These are phyloP conservation scores for Amblyraja radiata DNA, from an alignment of 2,797 vertebrate genomes.

Conservation along the genomic window DNA sequence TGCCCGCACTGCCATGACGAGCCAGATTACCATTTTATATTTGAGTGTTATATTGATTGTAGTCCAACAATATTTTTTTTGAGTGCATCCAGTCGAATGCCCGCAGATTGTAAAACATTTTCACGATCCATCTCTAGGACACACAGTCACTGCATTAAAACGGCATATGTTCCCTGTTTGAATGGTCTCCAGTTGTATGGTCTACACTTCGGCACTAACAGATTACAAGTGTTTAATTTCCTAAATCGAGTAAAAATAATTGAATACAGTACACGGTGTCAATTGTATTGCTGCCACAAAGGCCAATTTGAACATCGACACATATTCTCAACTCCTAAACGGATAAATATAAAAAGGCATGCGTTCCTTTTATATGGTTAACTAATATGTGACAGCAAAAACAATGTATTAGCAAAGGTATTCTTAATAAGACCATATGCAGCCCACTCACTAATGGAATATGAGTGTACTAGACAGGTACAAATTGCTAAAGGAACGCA, in stretches of 20 bases:
- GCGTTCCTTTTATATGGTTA: too few species aligned
- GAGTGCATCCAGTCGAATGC: background rate
- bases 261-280: background rate
- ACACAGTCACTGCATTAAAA: background rate
- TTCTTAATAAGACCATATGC: background rate
- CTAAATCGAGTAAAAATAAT: background rate
- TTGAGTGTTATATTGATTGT: background rate
- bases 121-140: background rate
- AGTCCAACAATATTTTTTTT: background rate
- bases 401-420: background rate
- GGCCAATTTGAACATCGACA: background rate
- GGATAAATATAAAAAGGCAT: background rate
- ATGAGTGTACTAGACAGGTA: background rate
- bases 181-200: background rate
- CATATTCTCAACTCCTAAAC: background rate
- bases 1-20: background rate
- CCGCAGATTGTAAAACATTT: background rate
- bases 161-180: background rate
- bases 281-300: background rate
- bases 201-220: too few species aligned
- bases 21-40: background rate
- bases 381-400: background rate
- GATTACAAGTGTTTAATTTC: background rate
- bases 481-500: too few species aligned
- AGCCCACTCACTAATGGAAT: background rate